Evolutionary conservation across 2,888 invertebrate genomes (phyloP), one percentile per base, ranked within the genome.

Genomic region (Osmoderma eremita): DNA sequence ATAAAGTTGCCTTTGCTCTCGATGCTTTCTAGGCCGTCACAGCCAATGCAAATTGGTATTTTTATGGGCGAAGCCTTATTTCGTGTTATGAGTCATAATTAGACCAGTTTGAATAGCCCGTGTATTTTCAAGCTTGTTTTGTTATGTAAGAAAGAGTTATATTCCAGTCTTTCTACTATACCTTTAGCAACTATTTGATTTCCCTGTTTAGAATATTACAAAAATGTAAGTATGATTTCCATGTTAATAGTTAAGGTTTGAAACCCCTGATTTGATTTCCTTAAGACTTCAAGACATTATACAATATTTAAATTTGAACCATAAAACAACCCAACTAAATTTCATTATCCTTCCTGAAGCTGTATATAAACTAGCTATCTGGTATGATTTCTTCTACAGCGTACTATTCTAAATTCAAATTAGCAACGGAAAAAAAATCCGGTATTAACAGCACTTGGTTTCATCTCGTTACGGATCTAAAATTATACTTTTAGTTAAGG

Each of bases 401-500:
- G 24, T 51, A n/a, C n/a, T n/a, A 50, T 30, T 51, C 30, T 51
- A 51, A 51, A 36, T 51, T 51, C 36, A 51, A 22, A 30, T 30
- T 15, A 15, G 15, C 6, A n/a, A 30, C 8, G n/a, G 30, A 22
- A 51, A 15, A 50, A 24, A 50, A 51, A 51, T n/a, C 8, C 13
- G 8, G 36, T 30, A 61, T 30, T 61, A 45, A 61, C 45, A 45
- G 58, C 30, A 36, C 42, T 30, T 36, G 45, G 15, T 48, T 24
- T 61, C 30, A 61, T 36, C 58, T 24, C 48, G 56, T 56, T 56
- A 22, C 41, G 20, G 41, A 15, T 42, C 20, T 41, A 15, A 58
- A 61, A 61, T 61, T 45, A 45, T 61, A 42, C 30, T 61, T 61
- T 61, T 24, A 42, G 42, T 58, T 58, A 42, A 45, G 56, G 56